Evolutionary conservation across 1,140 invertebrate species (phyloP), one percentile per base, ranked within the genome.

Genomic region (Medauroidea extradentata): DNA sequence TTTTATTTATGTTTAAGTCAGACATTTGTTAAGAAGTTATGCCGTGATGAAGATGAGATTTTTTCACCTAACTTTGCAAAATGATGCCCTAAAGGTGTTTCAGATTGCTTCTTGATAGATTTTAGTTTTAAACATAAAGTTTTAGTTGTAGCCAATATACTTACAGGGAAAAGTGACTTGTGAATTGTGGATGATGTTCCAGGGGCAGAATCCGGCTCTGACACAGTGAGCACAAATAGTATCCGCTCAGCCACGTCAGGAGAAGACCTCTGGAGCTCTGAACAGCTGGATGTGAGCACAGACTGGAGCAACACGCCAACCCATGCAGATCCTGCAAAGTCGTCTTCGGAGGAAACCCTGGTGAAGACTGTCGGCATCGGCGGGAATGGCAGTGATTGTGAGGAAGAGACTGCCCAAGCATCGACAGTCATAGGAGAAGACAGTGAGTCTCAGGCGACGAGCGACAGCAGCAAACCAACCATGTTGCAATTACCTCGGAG

Each of bases 401-500:
- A 43, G 48, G 38, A 55, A 13, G 13, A 38, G 23, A 43, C 48
- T n/a, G 52, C 44, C 14, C 18, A 48, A 16, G 18, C 23, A 27
- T 25, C 25, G 14, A 24, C 60, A 39, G 21, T 48, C 49, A 21
- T 42, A 43, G 42, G 53, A 2, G 54, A 56, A 29, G 57, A 23
- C 55, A 65, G 38, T 49, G 34, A 52, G 41, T 39, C 42, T 27
- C 11, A 70, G 65, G 57, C 72, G 63, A 73, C 74, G 62, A 34
- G 53, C 27, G 53, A 34, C 39, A 1, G 1, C 21, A 18, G 2
- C 14, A n/a, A 44, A 18, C 53, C 53, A 2, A n/a, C 7, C 1
- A 18, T 18, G n/a, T 29, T 55, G n/a, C 53, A 55, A n/a, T 34
- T 76, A 69, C 18, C 41, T 78, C 5, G 80, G 75, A 58, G 69